Base-by-base conservation (phyloP, 2,797 vertebrate species). In the Notoglanidium macrostoma region DNA sequence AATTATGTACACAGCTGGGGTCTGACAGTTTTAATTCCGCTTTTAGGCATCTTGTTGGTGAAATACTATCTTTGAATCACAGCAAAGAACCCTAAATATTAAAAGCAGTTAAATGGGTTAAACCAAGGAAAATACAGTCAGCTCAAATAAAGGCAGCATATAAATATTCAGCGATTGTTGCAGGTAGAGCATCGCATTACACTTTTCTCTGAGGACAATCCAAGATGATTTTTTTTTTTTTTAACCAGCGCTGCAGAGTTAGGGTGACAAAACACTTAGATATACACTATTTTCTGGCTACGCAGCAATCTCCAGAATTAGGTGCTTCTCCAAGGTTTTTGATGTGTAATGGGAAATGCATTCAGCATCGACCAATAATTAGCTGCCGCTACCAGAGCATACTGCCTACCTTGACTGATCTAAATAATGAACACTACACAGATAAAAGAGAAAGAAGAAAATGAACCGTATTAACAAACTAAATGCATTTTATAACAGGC, bases 341-440 rank as follows among this genome's bases (percentile, higher is more conserved):
- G 84, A 90, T 88, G 87, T 83, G 88, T 87, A 90, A 91, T 90
- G 88, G 86, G 87, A 89, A 91, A 89, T 65, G 70, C 83, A 84
- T 82, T 44, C 46, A 23, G 87, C 77, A n/a, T 70, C 86, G 65
- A 78, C 85, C 74, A 77, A 88, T 85, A 89, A 79, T 88, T 83
- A 84, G 65, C 85, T 78, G 65, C 55, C 17, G 49, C 65, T 81
- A 83, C 86, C 81, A 88, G 40, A 46, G 40, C 23, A 61, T 63
- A 55, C n/a, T 3, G 86, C 85, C 85, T 74, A 51, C 49, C 40
- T 78, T 80, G 83, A 88, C 21, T 54, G 72, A 51, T 77, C 46
- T 57, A 88, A 87, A 87, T 57, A 86, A 87, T 59, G 46, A 78
- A 57, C 63, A 40, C 57, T 73, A 65, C 65, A 73, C 77, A 81